Base-by-base conservation (phyloP, 1,140 invertebrate genomes). In the Thrips palmi region DNA sequence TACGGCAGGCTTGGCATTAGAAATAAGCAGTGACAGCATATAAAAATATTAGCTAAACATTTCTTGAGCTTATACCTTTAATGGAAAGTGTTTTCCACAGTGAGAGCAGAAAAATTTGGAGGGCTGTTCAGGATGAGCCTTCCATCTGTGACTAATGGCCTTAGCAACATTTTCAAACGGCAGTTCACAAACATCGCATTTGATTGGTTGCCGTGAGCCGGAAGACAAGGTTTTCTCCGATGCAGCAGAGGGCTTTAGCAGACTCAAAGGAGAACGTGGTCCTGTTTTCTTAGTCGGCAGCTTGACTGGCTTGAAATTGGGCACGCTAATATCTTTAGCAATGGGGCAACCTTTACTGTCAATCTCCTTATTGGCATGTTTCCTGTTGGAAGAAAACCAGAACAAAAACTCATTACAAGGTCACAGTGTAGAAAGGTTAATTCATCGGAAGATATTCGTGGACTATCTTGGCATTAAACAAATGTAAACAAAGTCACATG, bases 21-120 rank as follows among this genome's bases (percentile, higher is more conserved):
- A 10, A 44, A 19, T 40, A 33, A 22, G n/a, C n/a, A n/a, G n/a
- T n/a, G n/a, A n/a, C n/a, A n/a, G n/a, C n/a, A n/a, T n/a, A n/a
- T n/a, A n/a, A n/a, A n/a, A n/a, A n/a, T n/a, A n/a, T n/a, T n/a
- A n/a, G n/a, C n/a, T n/a, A 28, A 28, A 6, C 21, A 4, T n/a
- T 14, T 5, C 5, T 31, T 2, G 20, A 38, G 7, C 32, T 33
- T 38, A 50, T 54, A 73, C 71, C 61, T 73, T 72, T 45, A 77
- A 54, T 21, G 72, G 70, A 53, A 75, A 77, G 36, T 72, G 68
- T 60, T 68, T 72, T 4, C 73, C 72, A 53, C 73, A 77, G 54
- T 65, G 67, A 7, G 63, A 58, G 38, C 72, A 77, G 50, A 70
- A 74, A 53, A 71, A 64, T 51, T 74, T 74, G 2, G 63, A 54